Base-by-base conservation (phyloP, 2,888 invertebrate genomes). In the Euspilapteryx auroguttella region DNA sequence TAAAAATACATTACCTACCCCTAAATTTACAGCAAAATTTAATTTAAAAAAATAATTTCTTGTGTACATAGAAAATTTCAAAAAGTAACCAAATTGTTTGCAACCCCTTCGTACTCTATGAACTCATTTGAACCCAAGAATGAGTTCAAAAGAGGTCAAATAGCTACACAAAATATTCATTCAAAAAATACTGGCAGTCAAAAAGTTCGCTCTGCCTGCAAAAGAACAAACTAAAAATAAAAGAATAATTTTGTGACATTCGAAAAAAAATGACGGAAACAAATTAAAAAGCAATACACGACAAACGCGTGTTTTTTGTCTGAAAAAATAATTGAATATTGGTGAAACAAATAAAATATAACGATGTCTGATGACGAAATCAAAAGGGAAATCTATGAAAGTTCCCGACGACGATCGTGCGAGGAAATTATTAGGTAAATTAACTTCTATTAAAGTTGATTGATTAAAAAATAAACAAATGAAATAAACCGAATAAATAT, bases 361-460 rank as follows among this genome's bases (percentile, higher is more conserved):
- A n/a, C n/a, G 75, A 69, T 75, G 56, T 65, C 66, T 38, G 68
- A 71, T 44, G 71, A 71, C 34, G 71, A 73, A 61, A 69, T 68
- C 58, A 75, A 71, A 69, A n/a, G n/a, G n/a, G 58, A 56, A 51
- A 53, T 55, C 37, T 49, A 54, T 36, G 68, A 59, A 45, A 55
- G 52, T 47, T 53, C 53, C 45, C 59, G 62, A 44, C 59, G 59
- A 56, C 54, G 55, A 38, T 59, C 63, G 32, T 65, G 62, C 36
- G 69, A 73, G 44, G 69, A 73, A 47, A 62, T 75, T 42, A 68
- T 75, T 59, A 65, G 73, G 75, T 73, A 21, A 20, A 17, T 12
- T 12, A 8, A n/a, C n/a, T n/a, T n/a, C n/a, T n/a, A n/a, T n/a
- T n/a, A n/a, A n/a, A n/a, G n/a, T n/a, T n/a, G n/a, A n/a, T n/a